These are phyloP conservation scores for Prionailurus bengalensis DNA, from an alignment of 2,113 vertebrate species.

Conservation along the genomic window DNA sequence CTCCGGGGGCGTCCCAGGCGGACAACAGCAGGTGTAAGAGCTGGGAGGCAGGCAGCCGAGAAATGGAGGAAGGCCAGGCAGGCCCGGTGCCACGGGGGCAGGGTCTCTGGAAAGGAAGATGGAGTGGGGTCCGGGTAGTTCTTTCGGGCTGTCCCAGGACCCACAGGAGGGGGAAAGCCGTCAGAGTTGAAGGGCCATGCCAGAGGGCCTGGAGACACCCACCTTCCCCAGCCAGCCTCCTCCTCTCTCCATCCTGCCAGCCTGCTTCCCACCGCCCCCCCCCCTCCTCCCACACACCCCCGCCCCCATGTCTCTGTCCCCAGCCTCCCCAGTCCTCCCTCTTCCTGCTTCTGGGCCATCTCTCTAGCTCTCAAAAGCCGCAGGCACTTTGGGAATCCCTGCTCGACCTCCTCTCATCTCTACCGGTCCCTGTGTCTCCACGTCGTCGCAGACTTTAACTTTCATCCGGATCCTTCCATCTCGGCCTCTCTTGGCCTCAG, in stretches of 20 bases:
- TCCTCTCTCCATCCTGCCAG: not conserved
- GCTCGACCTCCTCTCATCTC: not conserved
- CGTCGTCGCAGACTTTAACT: not conserved
- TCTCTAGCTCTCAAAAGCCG: not conserved
- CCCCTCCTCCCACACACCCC: too few relatives aligned
- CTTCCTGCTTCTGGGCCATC: not conserved
- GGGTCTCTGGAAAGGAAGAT: not conserved
- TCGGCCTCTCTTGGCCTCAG: not conserved
- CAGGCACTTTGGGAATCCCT: not conserved
- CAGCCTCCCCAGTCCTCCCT: not conserved
- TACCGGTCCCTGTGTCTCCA: not conserved
- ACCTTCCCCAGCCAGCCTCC: too few relatives aligned
- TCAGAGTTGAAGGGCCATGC: not conserved
- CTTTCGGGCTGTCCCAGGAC: not conserved
- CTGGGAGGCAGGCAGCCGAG: not conserved
- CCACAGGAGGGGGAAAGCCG: not conserved
- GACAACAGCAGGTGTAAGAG: not conserved
- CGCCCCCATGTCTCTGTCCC: not conserved
- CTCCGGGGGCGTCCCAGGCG: not conserved
- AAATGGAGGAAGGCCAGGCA: too few relatives aligned
- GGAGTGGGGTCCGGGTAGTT: rapidly evolving
- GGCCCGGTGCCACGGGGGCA: not conserved
- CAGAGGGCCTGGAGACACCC: not conserved
- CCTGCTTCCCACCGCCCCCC: too few relatives aligned
- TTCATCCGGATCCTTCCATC: not conserved